Base-by-base conservation (phyloP, 2,113 vertebrate genomes). In the Nanger granti region DNA sequence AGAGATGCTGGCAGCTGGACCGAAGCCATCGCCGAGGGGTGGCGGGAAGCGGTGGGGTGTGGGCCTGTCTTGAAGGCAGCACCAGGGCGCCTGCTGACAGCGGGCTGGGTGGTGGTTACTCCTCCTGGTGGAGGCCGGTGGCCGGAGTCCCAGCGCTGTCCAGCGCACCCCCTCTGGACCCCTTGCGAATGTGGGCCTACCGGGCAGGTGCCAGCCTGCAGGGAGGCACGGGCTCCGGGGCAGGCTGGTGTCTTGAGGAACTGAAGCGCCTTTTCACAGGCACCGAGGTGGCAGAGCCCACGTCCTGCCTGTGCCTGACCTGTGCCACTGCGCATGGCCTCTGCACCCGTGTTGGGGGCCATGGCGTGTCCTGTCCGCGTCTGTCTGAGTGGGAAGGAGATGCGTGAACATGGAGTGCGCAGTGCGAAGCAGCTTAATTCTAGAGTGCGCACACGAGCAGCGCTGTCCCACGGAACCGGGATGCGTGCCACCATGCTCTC, bases 311-410 rank as follows among this genome's bases (percentile, higher is more conserved):
- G 2, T 26, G 49, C 7, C 44, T 17, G 44, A 29, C 2, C 44
- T 31, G 28, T 3, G 79, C 44, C 17, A 2, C 44, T 3, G 28
- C 3, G 28, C 0, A 0, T 20, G 47, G 26, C 9, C 79, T 6
- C 28, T 29, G 79, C 17, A 4, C 79, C 76, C 8, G 0, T 18
- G 47, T 34, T 1, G 5, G 47, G 11, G 79, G 79, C 44, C 79
- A 11, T 8, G 1, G 28, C 44, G 9, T 15, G 12, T 41, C 34
- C 8, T 17, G 54, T 59, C 83, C 7, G 2, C 24, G 14, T 41
- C 24, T 37, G 54, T 37, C 3, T 18, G 52, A 26, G 52, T 22
- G 24, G 64, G 79, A 64, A 80, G 84, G 90, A 89, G 54, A 37
- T n/a, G 22, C 17, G 9, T 62, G 60, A 54, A 24, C 31, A 11